Evolutionary conservation across 2,888 invertebrate species (phyloP), one percentile per base, ranked within the genome.

Genomic region (Euclidia mi): DNA sequence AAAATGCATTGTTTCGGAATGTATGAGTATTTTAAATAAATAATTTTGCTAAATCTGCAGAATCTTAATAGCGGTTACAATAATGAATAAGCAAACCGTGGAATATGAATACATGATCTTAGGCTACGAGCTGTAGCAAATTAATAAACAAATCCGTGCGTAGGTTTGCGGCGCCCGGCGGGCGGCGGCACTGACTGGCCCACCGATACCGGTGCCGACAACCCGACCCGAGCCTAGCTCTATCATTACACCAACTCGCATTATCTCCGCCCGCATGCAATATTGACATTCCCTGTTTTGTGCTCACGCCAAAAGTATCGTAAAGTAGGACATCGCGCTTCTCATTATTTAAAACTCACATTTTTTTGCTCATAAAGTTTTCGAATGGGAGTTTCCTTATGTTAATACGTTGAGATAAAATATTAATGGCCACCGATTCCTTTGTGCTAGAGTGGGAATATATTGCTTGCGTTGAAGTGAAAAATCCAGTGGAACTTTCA

Each of bases 281-380:
- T 85, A 85, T 82, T 84, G 81, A 80, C 82, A 87, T 87, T 83
- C 71, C 70, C 71, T 74, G n/a, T 84, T 73, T 81, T 83, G 79
- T 78, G 62, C 56, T 73, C 70, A 66, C 69, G 58, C 72, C 66
- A 73, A 75, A 79, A 80, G 65, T 75, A 79, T 80, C n/a, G n/a
- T n/a, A n/a, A n/a, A 78, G 82, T 82, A 81, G 75, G 67, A 71
- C 75, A 76, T 78, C 68, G 55, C 60, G 70, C 71, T 73, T 71
- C 78, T 80, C 83, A 84, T 85, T 83, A 85, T n/a, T n/a, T n/a
- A 71, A 72, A 60, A 60, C 73, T 68, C 71, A 53, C 75, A 73
- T n/a, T 81, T 83, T 81, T 81, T 82, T 78, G 73, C 70, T 78
- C 76, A 63, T 82, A 82, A 78, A 79, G 56, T 67, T 76, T 50